Evolutionary conservation across 2,113 vertebrate species (phyloP), one percentile per base, ranked within the genome.

Genomic region (Nothocercus nigrocapillus): DNA sequence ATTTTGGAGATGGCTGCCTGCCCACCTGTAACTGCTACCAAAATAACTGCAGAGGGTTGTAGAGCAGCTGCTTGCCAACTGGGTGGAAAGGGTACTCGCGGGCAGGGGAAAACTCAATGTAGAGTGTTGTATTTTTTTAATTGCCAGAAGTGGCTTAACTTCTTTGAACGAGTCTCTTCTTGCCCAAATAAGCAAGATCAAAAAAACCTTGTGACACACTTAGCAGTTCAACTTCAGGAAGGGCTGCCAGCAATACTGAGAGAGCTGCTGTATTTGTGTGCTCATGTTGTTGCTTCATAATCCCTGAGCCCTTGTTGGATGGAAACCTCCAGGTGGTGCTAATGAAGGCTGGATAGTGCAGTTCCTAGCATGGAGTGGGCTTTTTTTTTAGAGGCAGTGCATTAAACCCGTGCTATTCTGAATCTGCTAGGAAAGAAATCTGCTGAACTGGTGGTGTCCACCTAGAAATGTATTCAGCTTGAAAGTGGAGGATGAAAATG

Each of bases 161-260:
- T 94, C 78, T 78, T 76, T 88, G 47, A 80, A 61, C 58, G 36
- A 82, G 63, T 38, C 87, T 67, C 42, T 53, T 74, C 64, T 82
- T 82, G 66, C 84, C 85, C 79, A 64, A 94, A 78, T 64, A 86
- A 95, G 61, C 68, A 74, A 63, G 44, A 44, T 27, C 59, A 64
- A 0, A 30, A 59, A 27, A 51, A 36, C 78, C 47, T 87, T 9
- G 3, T 32, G 66, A 84, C 66, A 30, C 3, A 0, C 90, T 90
- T 81, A 25, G 24, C 53, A 75, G 83, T 74, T 67, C 38, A 4
- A 1, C 70, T 64, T 59, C 16, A 79, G 88, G 40, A 87, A 53
- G 34, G 61, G 53, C 62, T 22, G 87, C 73, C 25, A 44, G 74
- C 34, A 2, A 3, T 12, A 34, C 12, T 42, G 2, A 2, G 11